Evolutionary conservation across 2,113 vertebrate species (phyloP).

Genomic region (Perognathus longimembris): DNA sequence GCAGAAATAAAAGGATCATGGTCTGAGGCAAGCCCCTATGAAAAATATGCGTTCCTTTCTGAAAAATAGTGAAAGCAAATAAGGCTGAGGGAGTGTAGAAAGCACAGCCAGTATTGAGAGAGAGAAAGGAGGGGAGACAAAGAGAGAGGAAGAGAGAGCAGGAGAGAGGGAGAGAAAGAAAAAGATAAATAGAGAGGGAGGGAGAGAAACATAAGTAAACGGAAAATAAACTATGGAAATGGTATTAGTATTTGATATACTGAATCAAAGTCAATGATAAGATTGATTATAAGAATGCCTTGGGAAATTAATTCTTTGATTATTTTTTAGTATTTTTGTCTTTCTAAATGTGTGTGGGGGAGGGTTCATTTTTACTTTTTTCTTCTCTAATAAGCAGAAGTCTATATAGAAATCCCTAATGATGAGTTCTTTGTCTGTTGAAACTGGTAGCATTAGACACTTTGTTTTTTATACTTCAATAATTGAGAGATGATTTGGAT

Average conservation of each 20-base stretch:
- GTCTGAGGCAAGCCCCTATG: no score
- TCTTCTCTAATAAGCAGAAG: background rate
- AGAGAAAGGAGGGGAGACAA: no score
- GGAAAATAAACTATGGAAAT: conserved; percentile 39
- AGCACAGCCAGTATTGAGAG: no score
- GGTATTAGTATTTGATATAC: conserved; percentile 6
- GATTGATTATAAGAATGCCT: conserved; percentile 19
- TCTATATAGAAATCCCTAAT: background rate
- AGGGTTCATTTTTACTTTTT: background rate
- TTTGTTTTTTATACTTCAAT: conserved; percentile 63
- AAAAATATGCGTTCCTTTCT: no score
- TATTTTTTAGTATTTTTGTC: no score
- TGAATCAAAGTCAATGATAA: background rate
- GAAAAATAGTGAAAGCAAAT: no score
- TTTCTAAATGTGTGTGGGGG: no score
- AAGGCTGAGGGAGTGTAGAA: no score
- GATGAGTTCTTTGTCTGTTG: background rate
- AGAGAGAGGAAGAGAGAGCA: no score
- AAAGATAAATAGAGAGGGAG: no score
- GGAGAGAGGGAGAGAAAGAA: no score
- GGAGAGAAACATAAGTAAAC: background rate
- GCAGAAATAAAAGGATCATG: no score
- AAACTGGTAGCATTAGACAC: conserved; percentile 42
- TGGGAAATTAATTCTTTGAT: background rate
- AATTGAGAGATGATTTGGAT: conserved; percentile 63